Evolutionary conservation across 2,888 invertebrate species (phyloP), one percentile per base, ranked within the genome.

Genomic region (Drosophila falleni): DNA sequence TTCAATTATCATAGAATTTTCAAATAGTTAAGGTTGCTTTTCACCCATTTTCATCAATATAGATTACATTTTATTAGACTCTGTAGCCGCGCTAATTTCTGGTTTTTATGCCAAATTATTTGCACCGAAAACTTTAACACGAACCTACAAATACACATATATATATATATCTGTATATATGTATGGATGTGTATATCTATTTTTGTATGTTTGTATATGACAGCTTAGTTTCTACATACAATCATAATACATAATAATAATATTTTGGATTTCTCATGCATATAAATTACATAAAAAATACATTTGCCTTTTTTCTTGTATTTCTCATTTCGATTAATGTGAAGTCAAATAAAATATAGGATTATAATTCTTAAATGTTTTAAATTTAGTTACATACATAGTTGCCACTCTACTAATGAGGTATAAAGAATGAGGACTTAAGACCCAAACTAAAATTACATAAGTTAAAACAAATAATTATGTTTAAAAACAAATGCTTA

Each of bases 261-360:
- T 63, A 49, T 63, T 46, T 56, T 46, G 37, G 15, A 56, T 39
- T 49, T 56, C 33, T 4, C 13, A 49, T 64, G 63, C 50, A 56
- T 55, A 67, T 67, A 62, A 88, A 80, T 86, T 86, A 78, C 88
- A 88, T 84, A 88, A 86, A 84, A 88, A 84, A 84, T 84, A 88
- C 83, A 88, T 80, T 88, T 53, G 76, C 59, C 62, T 50, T 62
- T 55, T 58, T 44, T 53, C 23, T 54, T 46, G n/a, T 51, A 10
- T 56, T 71, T 44, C 42, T 62, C 23, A 23, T 66, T 47, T 58
- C 31, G 54, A 33, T 37, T 73, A 68, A 50, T 54, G 35, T 44
- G 49, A 80, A 75, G 51, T 60, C 53, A 78, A 77, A 58, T 66
- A 63, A 73, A 69, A 23, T 53, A 44, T 64, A 16, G 31, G 16